Conservation (phyloP, 2,113 vertebrate species). For the Lasiurus cinereus region DNA sequence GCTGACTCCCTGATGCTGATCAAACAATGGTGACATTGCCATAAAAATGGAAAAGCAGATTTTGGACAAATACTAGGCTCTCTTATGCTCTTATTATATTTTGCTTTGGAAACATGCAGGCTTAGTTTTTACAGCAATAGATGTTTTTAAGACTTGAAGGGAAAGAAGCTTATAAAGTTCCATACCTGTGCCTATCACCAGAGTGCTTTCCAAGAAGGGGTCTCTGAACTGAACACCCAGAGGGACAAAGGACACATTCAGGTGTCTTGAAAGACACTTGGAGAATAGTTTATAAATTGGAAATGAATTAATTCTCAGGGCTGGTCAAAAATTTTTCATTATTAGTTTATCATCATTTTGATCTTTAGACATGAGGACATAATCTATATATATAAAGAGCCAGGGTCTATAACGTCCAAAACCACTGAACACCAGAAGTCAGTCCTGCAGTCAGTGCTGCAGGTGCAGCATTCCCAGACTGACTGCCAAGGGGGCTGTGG, state of each 20-base stretch:
- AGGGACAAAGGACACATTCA: not conserved
- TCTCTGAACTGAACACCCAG: not conserved
- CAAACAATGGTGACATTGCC: conserved; percentile 77
- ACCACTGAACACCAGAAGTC: too few relatives aligned
- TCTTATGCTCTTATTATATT: conserved; percentile 75
- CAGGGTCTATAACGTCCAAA: too few relatives aligned
- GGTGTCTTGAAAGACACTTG: not conserved
- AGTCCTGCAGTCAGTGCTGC: too few relatives aligned
- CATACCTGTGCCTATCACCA: not conserved
- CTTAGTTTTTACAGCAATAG: conserved; percentile 76
- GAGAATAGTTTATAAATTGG: not conserved
- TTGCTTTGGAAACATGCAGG: conserved; percentile 77
- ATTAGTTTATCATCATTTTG: not conserved
- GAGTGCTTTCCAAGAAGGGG: not conserved
- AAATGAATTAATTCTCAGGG: not conserved
- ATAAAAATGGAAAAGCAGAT: conserved; percentile 75
- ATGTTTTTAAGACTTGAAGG: conserved; percentile 72
- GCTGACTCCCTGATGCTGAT: conserved; percentile 77
- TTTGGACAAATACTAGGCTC: conserved; percentile 64
- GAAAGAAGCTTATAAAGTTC: not conserved
- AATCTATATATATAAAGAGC: not conserved
- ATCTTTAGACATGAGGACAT: not conserved
- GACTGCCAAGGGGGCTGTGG: too few relatives aligned
- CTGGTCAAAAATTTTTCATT: not conserved
- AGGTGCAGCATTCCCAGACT: too few relatives aligned